Evolutionary conservation across 2,113 vertebrate genomes (phyloP), one percentile per base, ranked within the genome.

Genomic region (Beaufortia kweichowensis): DNA sequence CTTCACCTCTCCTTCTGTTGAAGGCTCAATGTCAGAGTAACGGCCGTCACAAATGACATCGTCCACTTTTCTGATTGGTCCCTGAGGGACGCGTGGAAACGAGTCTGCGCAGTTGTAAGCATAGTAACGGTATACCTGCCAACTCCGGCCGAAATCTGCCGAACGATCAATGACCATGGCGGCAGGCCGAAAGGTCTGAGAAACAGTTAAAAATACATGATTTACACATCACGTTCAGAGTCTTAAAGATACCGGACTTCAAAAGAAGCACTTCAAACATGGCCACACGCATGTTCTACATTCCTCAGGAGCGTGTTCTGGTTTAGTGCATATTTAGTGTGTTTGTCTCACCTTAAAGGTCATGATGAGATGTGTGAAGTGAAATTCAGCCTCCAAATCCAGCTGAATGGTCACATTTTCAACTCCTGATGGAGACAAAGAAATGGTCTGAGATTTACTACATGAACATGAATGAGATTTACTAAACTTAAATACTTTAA

Each of bases 361-460:
- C 97, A 99, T 99, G 86, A 99, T 98, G 89, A 98, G 94, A 87
- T 99, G 97, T 86, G 97, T 99, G 88, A 99, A 99, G 86, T 99
- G 97, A 88, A 99, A 99, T 90, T 99, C 96, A 0, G 97, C 94
- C 86, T 98, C 97, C 84, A 99, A 86, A 87, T 98, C 91, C 89
- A 99, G 89, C 85, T 96, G 94, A 84, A 99, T 89, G 67, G 95
- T 96, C 64, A 98, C 96, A 0, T 98, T 98, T 90, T 98, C 96
- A 88, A 96, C 71, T 60, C 96, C 97, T 99, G 87, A 1, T 55
- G 29, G 59, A 80, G 33, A 65, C 6, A 75, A 41, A 59, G 12
- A 2, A 55, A 35, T 23, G 28, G 43, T 21, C 11, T 15, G 5
- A 6, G 41, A 41, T n/a, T n/a, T n/a, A n/a, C n/a, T n/a, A n/a